These are phyloP conservation scores for Dasypus novemcinctus DNA, from an alignment of 2,113 vertebrate genomes.

Conservation along the genomic window DNA sequence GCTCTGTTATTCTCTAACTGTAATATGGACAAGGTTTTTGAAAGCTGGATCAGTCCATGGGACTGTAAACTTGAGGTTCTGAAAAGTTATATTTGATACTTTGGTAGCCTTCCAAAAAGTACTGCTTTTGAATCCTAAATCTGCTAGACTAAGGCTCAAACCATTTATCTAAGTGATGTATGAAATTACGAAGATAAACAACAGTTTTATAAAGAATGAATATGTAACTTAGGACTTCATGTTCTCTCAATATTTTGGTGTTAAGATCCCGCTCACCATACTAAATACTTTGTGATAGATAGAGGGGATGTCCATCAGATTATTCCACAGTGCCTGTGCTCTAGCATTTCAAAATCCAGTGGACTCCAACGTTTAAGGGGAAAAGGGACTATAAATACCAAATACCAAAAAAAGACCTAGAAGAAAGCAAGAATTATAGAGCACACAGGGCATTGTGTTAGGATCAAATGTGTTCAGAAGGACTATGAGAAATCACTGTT, in stretches of 20 bases:
- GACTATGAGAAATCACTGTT: neutral
- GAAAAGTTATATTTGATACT: neutral
- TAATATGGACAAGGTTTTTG: neutral
- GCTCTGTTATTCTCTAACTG: neutral
- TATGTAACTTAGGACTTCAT: neutral
- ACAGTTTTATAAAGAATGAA: neutral
- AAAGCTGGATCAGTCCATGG: neutral
- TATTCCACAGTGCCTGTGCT: neutral
- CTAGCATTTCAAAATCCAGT: neutral
- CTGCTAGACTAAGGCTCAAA: neutral
- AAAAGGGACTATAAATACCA: neutral
- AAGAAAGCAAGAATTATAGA: neutral
- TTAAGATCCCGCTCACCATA: neutral
- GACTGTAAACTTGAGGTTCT: neutral
- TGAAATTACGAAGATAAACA: neutral
- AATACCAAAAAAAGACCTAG: neutral
- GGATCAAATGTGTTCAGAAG: neutral
- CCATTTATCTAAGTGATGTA: neutral
- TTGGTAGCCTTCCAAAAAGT: neutral
- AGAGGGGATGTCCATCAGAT: rapidly evolving
- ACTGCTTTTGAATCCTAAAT: neutral
- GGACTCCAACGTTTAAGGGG: neutral
- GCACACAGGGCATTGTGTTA: neutral
- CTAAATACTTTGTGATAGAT: neutral
- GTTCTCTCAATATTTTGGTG: neutral